Evolutionary conservation across 2,888 invertebrate species (phyloP), one percentile per base, ranked within the genome.

Genomic region (Fragum sueziense): DNA sequence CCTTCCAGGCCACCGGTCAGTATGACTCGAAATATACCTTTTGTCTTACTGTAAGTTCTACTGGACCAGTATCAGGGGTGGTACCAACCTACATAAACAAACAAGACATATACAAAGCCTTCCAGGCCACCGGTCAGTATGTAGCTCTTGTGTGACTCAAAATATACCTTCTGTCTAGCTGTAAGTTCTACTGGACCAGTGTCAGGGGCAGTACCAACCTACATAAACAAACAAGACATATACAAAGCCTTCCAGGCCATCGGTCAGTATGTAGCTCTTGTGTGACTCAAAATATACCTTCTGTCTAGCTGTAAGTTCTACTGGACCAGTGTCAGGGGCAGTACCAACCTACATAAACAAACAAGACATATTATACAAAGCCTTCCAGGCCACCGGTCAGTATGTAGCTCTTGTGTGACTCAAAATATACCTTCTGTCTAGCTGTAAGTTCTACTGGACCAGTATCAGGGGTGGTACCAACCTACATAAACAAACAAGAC

Each of bases 191-290:
- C 88, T 11, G 90, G 88, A 88, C 74, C 71, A 7, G 27, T 33
- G 31, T 25, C n/a, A 2, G 31, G 37, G 7, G 41, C 69, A 27
- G 72, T 72, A 22, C 62, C 52, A 65, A 72, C n/a, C 70, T 75
- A 14, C n/a, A n/a, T n/a, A n/a, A n/a, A n/a, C n/a, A n/a, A n/a
- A n/a, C n/a, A n/a, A n/a, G n/a, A n/a, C n/a, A n/a, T n/a, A 94
- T 41, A 99, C 99, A 93, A 99, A 98, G 4, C 98, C 99, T 85
- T 99, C 99, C 67, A 99, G 95, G 71, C 99, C 98, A 79, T 97
- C 95, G 93, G 97, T 95, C 17, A 95, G 92, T 33, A 95, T 90
- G 89, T 94, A 95, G 17, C 92, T 88, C 82, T 93, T 93, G 31
- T 93, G 82, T 1, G 94, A 93, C 74, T 94, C 96, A 81, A 95